Evolutionary conservation across 2,113 vertebrate genomes (phyloP), one percentile per base, ranked within the genome.

Genomic region (Naja naja): DNA sequence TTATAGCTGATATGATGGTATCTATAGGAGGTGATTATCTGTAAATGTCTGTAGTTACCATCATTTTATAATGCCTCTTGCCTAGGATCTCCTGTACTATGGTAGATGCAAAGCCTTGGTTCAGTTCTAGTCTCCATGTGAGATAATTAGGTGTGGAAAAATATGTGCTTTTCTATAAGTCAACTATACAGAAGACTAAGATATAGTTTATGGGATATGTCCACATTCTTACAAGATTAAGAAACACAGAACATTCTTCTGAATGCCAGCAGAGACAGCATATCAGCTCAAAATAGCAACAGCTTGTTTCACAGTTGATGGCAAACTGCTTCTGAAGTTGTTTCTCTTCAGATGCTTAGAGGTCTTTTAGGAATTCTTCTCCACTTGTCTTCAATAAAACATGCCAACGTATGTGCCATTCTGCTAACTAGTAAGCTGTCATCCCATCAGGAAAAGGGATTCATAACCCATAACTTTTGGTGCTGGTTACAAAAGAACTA

Each of bases 401-500:
- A 58, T 58, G 86, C 22, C 20, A 91, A 88, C 5, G 2, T 27
- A 20, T n/a, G 43, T n/a, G 7, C 4, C 39, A 45, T 74, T 87
- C 14, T 64, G 1, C 81, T 90, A 69, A 30, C 49, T 54, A 94
- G 52, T 9, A 85, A 0, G 14, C 85, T 93, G 47, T 30, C 23
- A 52, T 52, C 14, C 20, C 39, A 0, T 8, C 43, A 30, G 27
- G 30, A 93, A 27, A 85, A 93, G 12, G 53, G 88, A 4, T 53
- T 18, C 7, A 60, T 60, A 91, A 85, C 43, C 0, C 7, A 86
- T 86, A 2, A 88, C 23, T 2, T 47, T 93, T 43, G 0, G 69
- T 54, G 34, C 8, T 49, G 64, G 91, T 89, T 91, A 92, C 58
- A 88, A 85, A 88, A 87, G 22, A 91, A 93, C 87, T 14, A 69